A percentile compares a stretch with the other conserved stretches of the same genome.
Evolutionary conservation across 2,797 vertebrate genomes (phyloP).

Genomic region (Cyclopterus lumpus): DNA sequence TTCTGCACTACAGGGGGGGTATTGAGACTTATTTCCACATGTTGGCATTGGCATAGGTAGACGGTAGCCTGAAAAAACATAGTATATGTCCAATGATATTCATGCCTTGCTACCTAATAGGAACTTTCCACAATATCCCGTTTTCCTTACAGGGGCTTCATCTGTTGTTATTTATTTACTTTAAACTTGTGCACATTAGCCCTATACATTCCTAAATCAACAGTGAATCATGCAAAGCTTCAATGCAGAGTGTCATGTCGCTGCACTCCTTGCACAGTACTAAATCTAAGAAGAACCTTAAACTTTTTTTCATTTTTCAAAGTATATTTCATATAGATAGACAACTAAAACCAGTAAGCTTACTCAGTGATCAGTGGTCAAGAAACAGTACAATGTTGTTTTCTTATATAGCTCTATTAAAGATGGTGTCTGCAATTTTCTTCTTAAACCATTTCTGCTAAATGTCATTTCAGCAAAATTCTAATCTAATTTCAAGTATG

Average conservation of each 20-base stretch:
- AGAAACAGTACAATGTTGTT: background rate
- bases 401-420: background rate
- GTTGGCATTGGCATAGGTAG: slow-evolving; percentile 34
- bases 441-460: no score
- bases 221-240: background rate
- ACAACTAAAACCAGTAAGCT: background rate
- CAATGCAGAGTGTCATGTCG: background rate
- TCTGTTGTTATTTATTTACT: slow-evolving; percentile 21
- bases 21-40: slow-evolving; percentile 35
- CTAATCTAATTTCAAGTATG: background rate
- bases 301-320: background rate
- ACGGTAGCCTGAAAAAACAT: slow-evolving; percentile 39
- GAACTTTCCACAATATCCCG: slow-evolving; percentile 34
- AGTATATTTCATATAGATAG: background rate
- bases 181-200: slow-evolving; percentile 4
- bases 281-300: background rate
- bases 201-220: background rate
- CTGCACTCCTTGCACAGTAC: background rate
- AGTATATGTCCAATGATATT: slow-evolving; percentile 21
- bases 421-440: background rate
- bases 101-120: slow-evolving; percentile 7
- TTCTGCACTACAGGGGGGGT: slow-evolving; percentile 47
- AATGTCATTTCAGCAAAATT: background rate
- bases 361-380: background rate
- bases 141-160: slow-evolving; percentile 25